Evolutionary conservation across 1,140 invertebrate species (phyloP).

Genomic region (Pogonomyrmex californicus): DNA sequence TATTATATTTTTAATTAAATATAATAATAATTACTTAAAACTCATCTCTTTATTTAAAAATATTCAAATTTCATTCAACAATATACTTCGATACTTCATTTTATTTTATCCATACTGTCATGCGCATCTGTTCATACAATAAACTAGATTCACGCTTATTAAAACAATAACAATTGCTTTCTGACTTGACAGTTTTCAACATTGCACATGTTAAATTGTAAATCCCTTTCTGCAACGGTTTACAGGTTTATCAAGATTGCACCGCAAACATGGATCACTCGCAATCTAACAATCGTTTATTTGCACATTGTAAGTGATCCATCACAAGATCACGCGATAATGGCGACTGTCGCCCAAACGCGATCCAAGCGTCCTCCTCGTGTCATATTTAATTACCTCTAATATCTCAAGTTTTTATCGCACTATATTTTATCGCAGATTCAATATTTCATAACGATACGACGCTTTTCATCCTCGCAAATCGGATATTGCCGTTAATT

Average conservation of each 20-base stretch:
- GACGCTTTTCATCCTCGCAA: background rate
- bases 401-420: background rate
- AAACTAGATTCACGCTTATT: slow-evolving; percentile 1
- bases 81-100: background rate
- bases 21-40: slow-evolving; percentile 23
- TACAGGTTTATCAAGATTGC: background rate
- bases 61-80: background rate
- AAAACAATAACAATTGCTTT: slow-evolving; percentile 38
- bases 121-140: slow-evolving; percentile 1
- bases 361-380: background rate
- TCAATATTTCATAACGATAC: slow-evolving; percentile 7
- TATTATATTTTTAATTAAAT: background rate
- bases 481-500: slow-evolving; percentile 8
- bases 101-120: slow-evolving; percentile 27
- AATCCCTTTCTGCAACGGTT: background rate
- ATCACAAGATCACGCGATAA: background rate
- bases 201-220: slow-evolving; percentile 30
- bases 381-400: background rate
- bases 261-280: background rate
- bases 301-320: background rate
- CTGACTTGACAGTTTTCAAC: slow-evolving; percentile 1
- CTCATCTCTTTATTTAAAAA: slow-evolving; percentile 2
- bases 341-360: background rate
- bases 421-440: background rate
- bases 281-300: background rate